Evolutionary conservation across 2,888 invertebrate genomes (phyloP).

Genomic region (Metopia argyrocephala): DNA sequence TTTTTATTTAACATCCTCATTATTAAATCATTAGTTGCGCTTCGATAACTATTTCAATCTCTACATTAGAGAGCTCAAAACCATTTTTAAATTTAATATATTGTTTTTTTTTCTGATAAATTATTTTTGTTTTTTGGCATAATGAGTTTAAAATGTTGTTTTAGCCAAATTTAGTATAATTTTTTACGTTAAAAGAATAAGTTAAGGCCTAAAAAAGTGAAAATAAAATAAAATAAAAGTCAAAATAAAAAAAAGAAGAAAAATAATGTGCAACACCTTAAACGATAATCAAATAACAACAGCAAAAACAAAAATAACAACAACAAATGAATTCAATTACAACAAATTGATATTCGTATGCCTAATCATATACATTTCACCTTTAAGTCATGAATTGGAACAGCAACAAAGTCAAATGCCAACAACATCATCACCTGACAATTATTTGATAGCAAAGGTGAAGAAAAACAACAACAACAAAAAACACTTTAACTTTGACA

Average conservation of each 20-base stretch:
- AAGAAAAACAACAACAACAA: constrained; percentile 30
- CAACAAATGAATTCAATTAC: constrained; percentile 20
- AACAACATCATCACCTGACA: constrained; percentile 16
- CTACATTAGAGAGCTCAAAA: background rate
- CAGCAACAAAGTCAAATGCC: constrained; percentile 12
- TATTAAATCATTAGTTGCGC: constrained; percentile 39
- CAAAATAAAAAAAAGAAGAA: background rate
- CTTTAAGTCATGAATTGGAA: constrained; percentile 45
- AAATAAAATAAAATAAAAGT: background rate
- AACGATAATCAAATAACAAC: background rate
- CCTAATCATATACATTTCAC: constrained; percentile 52
- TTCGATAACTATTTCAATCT: constrained; percentile 19
- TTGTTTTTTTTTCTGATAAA: background rate
- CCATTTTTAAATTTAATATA: background rate
- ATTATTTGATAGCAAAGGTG: constrained; percentile 50
- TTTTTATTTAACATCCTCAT: constrained; percentile 12
- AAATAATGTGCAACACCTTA: constrained; percentile 9
- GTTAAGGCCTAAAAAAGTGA: background rate
- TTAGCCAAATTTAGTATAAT: background rate
- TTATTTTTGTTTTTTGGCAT: background rate
- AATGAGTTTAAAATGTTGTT: background rate
- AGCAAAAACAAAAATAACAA: background rate
- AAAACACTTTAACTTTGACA: too few species aligned
- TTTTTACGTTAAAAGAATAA: constrained; percentile 1
- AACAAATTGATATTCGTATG: constrained; percentile 54